phyloP scores from a whole-genome alignment of 1,140 invertebrate species.

The Procambarus virginalis region DNA sequence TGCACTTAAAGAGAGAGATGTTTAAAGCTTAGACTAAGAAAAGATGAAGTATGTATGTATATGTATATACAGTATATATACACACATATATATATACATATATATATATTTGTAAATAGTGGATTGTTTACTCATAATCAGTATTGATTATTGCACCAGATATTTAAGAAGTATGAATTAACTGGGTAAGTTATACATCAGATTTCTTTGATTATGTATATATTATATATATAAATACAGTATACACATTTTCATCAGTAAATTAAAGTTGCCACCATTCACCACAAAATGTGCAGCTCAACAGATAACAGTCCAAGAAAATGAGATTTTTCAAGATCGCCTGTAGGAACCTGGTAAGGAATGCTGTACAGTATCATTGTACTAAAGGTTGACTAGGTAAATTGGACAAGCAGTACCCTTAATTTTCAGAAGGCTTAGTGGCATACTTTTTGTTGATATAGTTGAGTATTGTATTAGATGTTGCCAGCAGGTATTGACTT shows the following conservation, averaged over 20 bases:
- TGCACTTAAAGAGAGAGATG: neutral
- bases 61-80: conserved; percentile 1
- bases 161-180: conserved; percentile 16
- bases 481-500: neutral
- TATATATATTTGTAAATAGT: conserved; percentile 34
- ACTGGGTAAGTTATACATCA: neutral
- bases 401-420: neutral
- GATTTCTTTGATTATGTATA: neutral
- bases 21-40: conserved; percentile 11
- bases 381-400: neutral
- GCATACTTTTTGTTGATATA: neutral
- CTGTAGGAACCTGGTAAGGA: neutral
- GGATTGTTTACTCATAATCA: conserved; percentile 26
- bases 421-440: neutral
- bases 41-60: neutral
- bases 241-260: neutral
- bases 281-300: neutral
- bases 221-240: neutral
- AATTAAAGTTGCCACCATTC: neutral
- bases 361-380: neutral
- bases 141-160: conserved; percentile 20
- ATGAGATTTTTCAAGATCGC: neutral
- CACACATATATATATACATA: neutral
- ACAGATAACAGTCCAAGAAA: neutral
- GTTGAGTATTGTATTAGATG: too few relatives aligned